Evolutionary conservation across 2,113 vertebrate species (phyloP), one percentile per base, ranked within the genome.

Genomic region (Hucho hucho): DNA sequence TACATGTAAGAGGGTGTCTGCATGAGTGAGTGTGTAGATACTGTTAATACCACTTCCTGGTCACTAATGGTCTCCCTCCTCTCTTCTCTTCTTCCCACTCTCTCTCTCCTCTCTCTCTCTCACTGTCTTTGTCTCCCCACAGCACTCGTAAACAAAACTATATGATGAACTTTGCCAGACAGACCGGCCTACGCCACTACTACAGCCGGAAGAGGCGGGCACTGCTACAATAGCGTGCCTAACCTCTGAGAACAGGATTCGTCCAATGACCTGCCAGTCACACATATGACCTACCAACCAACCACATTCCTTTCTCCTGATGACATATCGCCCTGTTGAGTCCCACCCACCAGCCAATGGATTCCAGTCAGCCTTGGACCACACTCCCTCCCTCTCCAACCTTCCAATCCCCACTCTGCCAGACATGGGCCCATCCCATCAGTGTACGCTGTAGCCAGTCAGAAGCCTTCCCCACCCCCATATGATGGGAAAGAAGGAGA

Each of bases 131-230:
- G 78, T 91, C 89, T 85, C 87, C 91, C 79, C 79, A 89, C 94
- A 99, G 98, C 94, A 98, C 97, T 87, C 97, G 98, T 80, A 99
- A 99, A 93, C 96, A 99, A 94, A 99, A 97, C 95, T 98, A 98
- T 93, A 98, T 98, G 97, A 98, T 98, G 98, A 98, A 97, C 95
- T 99, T 96, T 96, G 97, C 97, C 94, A 94, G 97, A 87, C 97
- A 98, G 94, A 96, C 95, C 89, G 95, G 95, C 87, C 91, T 96
- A 88, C 96, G 96, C 86, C 97, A 97, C 93, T 98, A 98, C 94
- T 98, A 97, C 95, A 98, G 92, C 93, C 96, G 97, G 94, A 97
- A 97, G 94, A 94, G 95, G 92, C 95, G 98, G 93, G 96, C 96
- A 85, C 93, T 99, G 93, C 94, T 90, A 87, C 95, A 88, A 90